Percentiles rank a stretch among this genome's conserved stretches.
Conservation (phyloP, 2,888 invertebrate genomes). For the Mellilla xanthometata region DNA sequence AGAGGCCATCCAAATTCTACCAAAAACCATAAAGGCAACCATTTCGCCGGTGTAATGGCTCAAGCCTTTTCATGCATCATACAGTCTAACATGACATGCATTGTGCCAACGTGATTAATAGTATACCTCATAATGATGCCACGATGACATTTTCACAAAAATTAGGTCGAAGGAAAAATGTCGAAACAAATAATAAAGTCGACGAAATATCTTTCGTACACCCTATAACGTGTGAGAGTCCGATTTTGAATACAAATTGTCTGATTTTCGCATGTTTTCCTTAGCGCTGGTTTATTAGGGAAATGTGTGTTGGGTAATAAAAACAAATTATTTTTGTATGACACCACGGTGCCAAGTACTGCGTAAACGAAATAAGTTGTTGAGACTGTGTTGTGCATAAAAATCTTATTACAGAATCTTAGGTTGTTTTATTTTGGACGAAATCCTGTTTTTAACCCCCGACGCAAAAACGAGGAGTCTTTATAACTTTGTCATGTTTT, state of each 20-base stretch:
- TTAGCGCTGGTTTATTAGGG: conserved; percentile 37
- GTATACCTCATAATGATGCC: conserved; percentile 68
- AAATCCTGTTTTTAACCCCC: no score
- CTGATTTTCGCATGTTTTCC: conserved; percentile 35
- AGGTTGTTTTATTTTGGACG: no score
- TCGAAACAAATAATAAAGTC: conserved; percentile 30
- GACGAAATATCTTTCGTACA: conserved; percentile 36
- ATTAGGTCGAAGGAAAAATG: conserved; percentile 54
- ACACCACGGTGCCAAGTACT: conserved; percentile 1
- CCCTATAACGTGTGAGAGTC: conserved; percentile 29
- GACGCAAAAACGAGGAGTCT: no score
- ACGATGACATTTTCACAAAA: conserved; percentile 60
- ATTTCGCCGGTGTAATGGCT: conserved; percentile 61
- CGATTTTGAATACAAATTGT: conserved; percentile 50
- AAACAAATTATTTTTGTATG: conserved; percentile 27
- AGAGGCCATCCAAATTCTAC: conserved; percentile 25
- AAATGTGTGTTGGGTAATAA: conserved; percentile 29
- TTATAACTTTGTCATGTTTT: no score
- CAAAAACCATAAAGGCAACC: conserved; percentile 52
- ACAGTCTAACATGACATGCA: conserved; percentile 60
- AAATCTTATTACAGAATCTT: no score
- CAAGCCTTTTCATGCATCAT: conserved; percentile 64
- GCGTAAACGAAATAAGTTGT: background rate
- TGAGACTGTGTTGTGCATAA: no score
- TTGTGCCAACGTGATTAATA: conserved; percentile 78